Evolutionary conservation across 2,888 invertebrate genomes (phyloP).

Genomic region (Eristalis tenax): DNA sequence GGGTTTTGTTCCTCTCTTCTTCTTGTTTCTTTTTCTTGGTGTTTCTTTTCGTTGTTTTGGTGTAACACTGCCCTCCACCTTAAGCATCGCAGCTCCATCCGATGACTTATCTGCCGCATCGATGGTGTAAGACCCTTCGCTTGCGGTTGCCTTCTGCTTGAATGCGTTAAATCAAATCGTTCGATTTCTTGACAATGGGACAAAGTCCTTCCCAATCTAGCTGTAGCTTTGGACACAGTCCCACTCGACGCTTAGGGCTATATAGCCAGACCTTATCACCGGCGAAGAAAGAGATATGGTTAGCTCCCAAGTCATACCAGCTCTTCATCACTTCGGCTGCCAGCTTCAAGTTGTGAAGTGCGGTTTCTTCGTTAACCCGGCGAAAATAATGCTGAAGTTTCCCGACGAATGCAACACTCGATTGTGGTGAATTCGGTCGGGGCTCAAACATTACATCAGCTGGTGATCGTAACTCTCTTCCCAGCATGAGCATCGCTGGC

Average conservation of each 20-base stretch:
- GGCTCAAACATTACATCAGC: constrained; percentile 38
- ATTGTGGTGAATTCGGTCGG: neutral
- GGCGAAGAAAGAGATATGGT: neutral
- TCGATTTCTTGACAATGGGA: too few relatives aligned
- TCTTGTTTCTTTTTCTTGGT: too few relatives aligned
- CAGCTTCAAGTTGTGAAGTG: neutral
- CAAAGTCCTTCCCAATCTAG: too few relatives aligned
- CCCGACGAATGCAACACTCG: neutral
- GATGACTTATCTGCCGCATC: too few relatives aligned
- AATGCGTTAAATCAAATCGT: too few relatives aligned
- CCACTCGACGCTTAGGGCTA: neutral
- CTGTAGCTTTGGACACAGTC: neutral
- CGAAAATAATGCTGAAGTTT: neutral
- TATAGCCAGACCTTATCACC: constrained; percentile 4
- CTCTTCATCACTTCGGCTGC: neutral
- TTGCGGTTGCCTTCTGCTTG: too few relatives aligned
- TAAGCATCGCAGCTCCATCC: too few relatives aligned
- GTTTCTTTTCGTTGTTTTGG: too few relatives aligned
- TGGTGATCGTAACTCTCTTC: constrained; percentile 41
- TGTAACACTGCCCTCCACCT: too few relatives aligned
- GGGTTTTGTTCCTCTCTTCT: too few relatives aligned
- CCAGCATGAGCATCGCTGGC: constrained; percentile 65
- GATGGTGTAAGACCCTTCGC: too few relatives aligned
- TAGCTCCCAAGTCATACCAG: neutral
- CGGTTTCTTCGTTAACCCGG: neutral